Evolutionary conservation across 2,113 vertebrate species (phyloP), one percentile per base, ranked within the genome.

Genomic region (Oryzias woworae): DNA sequence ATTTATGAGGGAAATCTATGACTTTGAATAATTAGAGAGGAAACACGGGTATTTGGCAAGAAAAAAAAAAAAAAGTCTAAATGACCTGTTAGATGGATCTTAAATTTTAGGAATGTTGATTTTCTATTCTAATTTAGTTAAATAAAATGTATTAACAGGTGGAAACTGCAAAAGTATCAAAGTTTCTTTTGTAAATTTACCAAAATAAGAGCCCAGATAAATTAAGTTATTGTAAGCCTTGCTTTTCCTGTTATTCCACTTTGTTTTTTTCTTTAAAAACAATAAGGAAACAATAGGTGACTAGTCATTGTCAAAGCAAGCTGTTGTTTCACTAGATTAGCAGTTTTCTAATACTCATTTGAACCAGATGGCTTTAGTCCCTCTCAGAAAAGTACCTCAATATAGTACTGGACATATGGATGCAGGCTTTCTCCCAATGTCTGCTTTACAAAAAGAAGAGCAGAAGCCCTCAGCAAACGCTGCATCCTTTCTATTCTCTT

Each of bases 301-400:
- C 24, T 46, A 47, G 51, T 67, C 46, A 45, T 28, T 46, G 49
- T 62, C 18, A 46, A 20, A 15, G n/a, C 42, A 12, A 7, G 56
- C 7, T 18, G 18, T 7, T 22, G 31, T 48, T 47, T 36, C 28
- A 69, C 57, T 42, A 72, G 80, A 78, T 82, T 66, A 78, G 31
- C 53, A 53, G 42, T 55, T 58, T 48, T 46, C 53, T 69, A 24
- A 75, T 51, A 36, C 57, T 67, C 57, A 62, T 28, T 18, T 57
- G 52, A 72, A 75, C 20, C 18, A 18, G 59, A 62, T 45, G 17
- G 53, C 12, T 62, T 72, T 68, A 71, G 41, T 57, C n/a, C 31
- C 28, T 61, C 58, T 49, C 7, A 66, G 48, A 65, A 71, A 74
- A 73, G 50, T 4, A 22, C 58, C 59, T 69, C 18, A 57, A 53